Base-by-base conservation (phyloP, 2,797 vertebrate species). In the Octomys mimax region DNA sequence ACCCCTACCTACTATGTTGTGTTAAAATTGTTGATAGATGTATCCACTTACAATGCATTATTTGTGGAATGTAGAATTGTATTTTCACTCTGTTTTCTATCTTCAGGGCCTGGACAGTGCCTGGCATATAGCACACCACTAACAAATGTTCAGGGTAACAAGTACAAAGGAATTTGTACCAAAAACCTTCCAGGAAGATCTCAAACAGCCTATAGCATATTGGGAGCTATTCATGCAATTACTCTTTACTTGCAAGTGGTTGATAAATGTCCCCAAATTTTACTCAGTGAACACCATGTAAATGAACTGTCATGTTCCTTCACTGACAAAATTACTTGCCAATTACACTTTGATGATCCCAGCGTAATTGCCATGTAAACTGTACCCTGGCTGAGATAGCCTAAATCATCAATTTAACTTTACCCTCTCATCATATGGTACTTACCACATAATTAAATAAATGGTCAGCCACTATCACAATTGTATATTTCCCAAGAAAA, bases 281-380 rank as follows among this genome's bases (percentile, higher is more conserved):
- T 97, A 84, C 93, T 96, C 95, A 97, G 88, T 95, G 94, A 97
- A 84, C 95, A 96, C 96, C 94, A 96, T 97, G 95, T 96, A 98
- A 97, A 98, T 97, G 95, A 97, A 95, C 97, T 98, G 95, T 97
- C 97, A 98, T 97, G 96, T 96, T 97, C 92, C 93, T 94, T 96
- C 52, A 9, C 95, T 96, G 96, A 97, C 92, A 96, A 95, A 98
- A 97, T 97, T 98, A 98, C 68, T 95, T 97, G 92, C 75, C 96
- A 97, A 94, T 94, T 92, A 92, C 87, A 98, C 90, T 96, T 81
- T 97, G 93, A 95, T 97, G 96, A 98, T 97, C 4, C 96, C 93
- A 95, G 93, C 77, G 33, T 79, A 97, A 93, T 92, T 96, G 93
- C 61, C 92, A 94, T 64, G 31, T 87, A 98, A 94, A 83, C 92